Base-by-base conservation (phyloP, 1,140 invertebrate genomes). In the Dreissena rostriformis region DNA sequence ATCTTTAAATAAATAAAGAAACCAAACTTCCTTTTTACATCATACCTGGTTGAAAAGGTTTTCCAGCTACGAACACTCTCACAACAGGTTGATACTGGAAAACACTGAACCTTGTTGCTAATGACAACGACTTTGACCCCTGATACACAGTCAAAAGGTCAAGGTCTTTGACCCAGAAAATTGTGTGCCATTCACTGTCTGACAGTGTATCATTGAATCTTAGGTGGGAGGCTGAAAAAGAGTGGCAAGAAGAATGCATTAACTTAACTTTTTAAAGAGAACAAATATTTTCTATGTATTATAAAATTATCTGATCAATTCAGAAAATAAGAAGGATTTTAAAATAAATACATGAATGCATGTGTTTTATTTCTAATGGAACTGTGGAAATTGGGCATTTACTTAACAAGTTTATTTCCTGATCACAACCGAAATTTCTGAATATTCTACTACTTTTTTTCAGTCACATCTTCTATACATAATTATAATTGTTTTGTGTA, bases 121-220 rank as follows among this genome's bases (percentile, higher is more conserved):
- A 57, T 0, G 55, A 74, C 12, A 76, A 14, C 49, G 72, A 65
- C 17, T 11, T 53, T n/a, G 53, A 55, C 19, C 86, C 87, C 24
- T 84, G 49, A 5, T 39, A 61, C 5, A 89, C 52, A 17, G 65
- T 67, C 29, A 88, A 57, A 26, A 72, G 24, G 26, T 63, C 78
- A 26, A 70, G 57, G 24, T 68, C 55, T 80, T 85, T 82, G 0
- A 29, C 22, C 89, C 89, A 90, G 12, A 19, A 15, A 1, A 90
- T 65, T 15, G 49, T 63, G 74, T 91, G 90, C 90, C 90, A 91
- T 10, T 72, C 24, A 5, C 77, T 89, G 82, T 91, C 89, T n/a
- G 87, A 85, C 22, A 89, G 72, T 8, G 15, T 49, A 17, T 65
- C 61, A 19, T 28, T 39, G 14, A 88, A 84, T 5, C 70, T 84